Evolutionary conservation across 37 sponge, comb jelly and placozoan species (phyloP), one percentile per base, ranked within the genome.

Genomic region (Eunapius fragilis): DNA sequence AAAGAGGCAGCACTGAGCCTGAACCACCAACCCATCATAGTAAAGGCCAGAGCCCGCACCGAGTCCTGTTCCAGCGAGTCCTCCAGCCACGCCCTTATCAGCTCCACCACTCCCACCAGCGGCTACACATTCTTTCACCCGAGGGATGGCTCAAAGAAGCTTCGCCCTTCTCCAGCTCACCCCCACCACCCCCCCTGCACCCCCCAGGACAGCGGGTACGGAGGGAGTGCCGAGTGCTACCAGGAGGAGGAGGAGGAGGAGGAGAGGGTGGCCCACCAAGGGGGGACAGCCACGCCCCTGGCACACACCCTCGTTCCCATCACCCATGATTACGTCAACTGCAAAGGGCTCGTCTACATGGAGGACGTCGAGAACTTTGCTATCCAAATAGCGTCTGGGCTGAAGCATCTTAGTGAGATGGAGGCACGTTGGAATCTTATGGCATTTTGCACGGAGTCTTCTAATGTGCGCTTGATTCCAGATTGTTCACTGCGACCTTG

Each of bases 401-500:
- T 94, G 69, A 35, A 82, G 37, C 94, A 94, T 73, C 32, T 94
- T 48, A 77, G 84, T 27, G 50, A 69, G 13, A 58, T 84, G 41
- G 70, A 90, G 69, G 94, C 89, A 58, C 14, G 58, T 17, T 1
- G 22, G 14, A 58, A 17, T 4, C 6, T 58, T 41, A 12, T 30
- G 4, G 22, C 31, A 9, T n/a, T 7, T 10, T 25, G 22, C 6
- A 58, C 14, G 14, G 58, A 9, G 41, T 41, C 41, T 35, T 36
- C 32, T 33, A 32, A 37, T 12, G 19, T 58, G 17, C 14, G 17
- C 1, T 58, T 58, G 7, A 58, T 58, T 58, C 17, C 49, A 94
- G 91, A 73, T 90, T 73, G 84, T 90, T n/a, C 94, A 94, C 78
- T 80, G 94, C 75, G 94, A 94, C 58, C 47, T 94, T 47, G 91